Evolutionary conservation across 2,888 invertebrate species (phyloP).

Genomic region (Pediacus dermestoides): DNA sequence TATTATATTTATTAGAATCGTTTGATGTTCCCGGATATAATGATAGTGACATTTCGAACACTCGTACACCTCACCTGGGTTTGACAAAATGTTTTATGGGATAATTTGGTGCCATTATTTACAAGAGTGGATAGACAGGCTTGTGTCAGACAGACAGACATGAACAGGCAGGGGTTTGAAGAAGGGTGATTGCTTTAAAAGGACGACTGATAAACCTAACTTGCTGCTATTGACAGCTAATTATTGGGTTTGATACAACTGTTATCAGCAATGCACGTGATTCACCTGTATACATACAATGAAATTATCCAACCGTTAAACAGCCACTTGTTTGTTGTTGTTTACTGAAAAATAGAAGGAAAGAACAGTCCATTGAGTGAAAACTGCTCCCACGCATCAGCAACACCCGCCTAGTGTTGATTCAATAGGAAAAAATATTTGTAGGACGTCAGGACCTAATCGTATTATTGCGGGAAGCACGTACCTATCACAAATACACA

Average conservation of each 20-base stretch:
- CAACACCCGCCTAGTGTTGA: too few relatives aligned
- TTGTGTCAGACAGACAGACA: conserved; percentile 30
- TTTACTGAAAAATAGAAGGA: too few relatives aligned
- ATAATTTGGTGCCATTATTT: conserved; percentile 32
- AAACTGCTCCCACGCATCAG: too few relatives aligned
- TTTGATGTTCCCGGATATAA: too few relatives aligned
- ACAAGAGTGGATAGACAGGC: conserved; percentile 28
- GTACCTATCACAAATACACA: too few relatives aligned
- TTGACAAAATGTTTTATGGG: conserved; percentile 32
- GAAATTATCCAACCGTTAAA: conserved; percentile 13
- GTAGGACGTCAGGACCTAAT: too few relatives aligned
- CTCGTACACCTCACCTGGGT: conserved; percentile 25
- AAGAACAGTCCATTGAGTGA: too few relatives aligned
- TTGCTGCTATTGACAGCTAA: conserved; percentile 43
- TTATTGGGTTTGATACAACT: conserved; percentile 39
- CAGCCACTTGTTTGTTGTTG: conserved; percentile 15
- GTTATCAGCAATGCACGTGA: conserved; percentile 38
- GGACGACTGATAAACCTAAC: conserved; percentile 26
- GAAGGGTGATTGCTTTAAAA: conserved; percentile 28
- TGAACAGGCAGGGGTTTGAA: conserved; percentile 25
- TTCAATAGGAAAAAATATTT: too few relatives aligned
- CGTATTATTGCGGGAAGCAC: too few relatives aligned
- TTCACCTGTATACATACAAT: conserved; percentile 24
- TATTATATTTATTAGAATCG: too few relatives aligned
- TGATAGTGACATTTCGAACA: conserved; percentile 18